Evolutionary conservation across 2,888 invertebrate species (phyloP).

Genomic region (Drymonia ruficornis): DNA sequence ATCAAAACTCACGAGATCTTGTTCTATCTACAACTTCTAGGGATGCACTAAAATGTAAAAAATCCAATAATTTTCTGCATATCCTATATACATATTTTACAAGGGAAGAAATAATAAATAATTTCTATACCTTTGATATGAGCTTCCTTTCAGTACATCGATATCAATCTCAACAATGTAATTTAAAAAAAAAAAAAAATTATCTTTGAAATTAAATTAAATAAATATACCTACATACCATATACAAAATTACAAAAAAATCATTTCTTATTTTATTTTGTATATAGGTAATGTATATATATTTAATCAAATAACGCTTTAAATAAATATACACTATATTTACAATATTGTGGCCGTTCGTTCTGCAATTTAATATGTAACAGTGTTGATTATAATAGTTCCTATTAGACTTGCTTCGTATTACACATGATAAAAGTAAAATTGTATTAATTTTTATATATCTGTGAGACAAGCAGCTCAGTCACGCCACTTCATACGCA

Average conservation of each 20-base stretch:
- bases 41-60: constrained; percentile 64
- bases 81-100: constrained; percentile 83
- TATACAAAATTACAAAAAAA: too few relatives aligned
- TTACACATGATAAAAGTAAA: not conserved
- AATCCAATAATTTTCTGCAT: constrained; percentile 62
- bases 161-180: constrained; percentile 59
- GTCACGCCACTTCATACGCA: not conserved
- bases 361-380: constrained; percentile 21
- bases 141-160: constrained; percentile 68
- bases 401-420: not conserved
- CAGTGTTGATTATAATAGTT: not conserved
- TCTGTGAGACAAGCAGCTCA: not conserved
- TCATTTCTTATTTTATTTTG: too few relatives aligned
- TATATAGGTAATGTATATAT: too few relatives aligned
- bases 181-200: constrained; percentile 44
- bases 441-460: not conserved
- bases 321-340: constrained; percentile 61
- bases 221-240: constrained; percentile 57
- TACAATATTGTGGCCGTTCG: constrained; percentile 48
- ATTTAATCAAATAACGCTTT: too few relatives aligned
- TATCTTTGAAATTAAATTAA: constrained; percentile 48
- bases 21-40: constrained; percentile 57
- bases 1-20: constrained; percentile 55
- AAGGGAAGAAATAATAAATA: constrained; percentile 76
- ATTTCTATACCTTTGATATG: constrained; percentile 81